phyloP scores from a whole-genome alignment of 2,797 vertebrate genomes.

The Acridotheres tristis region DNA sequence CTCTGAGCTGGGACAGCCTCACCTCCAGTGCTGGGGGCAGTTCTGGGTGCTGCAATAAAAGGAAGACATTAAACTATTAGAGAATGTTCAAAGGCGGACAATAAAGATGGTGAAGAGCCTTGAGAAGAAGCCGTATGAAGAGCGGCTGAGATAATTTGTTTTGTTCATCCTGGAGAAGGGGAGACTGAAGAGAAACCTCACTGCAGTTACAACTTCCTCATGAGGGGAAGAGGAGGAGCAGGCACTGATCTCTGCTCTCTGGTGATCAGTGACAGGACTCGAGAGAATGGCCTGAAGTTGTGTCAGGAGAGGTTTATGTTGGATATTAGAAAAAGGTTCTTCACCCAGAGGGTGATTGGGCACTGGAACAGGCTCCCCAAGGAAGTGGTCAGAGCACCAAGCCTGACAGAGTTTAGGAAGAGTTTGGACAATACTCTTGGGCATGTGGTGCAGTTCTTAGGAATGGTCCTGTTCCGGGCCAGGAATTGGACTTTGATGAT shows the following conservation, averaged over 20 bases:
- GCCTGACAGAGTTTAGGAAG: neutral
- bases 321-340: neutral
- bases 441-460: neutral
- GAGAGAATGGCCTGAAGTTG: neutral
- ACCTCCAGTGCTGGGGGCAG: rapidly evolving
- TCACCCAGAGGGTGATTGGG: neutral
- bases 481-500: neutral
- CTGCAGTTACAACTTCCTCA: rapidly evolving
- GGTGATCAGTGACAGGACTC: neutral
- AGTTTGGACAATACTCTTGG: neutral
- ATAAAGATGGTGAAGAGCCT: neutral
- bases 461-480: neutral
- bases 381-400: neutral
- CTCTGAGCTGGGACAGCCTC: rapidly evolving
- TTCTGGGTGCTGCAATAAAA: rapidly evolving
- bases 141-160: rapidly evolving
- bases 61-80: neutral
- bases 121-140: rapidly evolving
- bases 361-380: neutral
- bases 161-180: neutral
- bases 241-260: neutral
- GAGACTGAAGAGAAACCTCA: neutral
- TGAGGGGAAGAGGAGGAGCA: neutral
- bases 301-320: neutral
- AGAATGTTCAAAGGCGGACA: neutral